Evolutionary conservation across 2,888 invertebrate genomes (phyloP).

Genomic region (Xestoiulus laeticollis): DNA sequence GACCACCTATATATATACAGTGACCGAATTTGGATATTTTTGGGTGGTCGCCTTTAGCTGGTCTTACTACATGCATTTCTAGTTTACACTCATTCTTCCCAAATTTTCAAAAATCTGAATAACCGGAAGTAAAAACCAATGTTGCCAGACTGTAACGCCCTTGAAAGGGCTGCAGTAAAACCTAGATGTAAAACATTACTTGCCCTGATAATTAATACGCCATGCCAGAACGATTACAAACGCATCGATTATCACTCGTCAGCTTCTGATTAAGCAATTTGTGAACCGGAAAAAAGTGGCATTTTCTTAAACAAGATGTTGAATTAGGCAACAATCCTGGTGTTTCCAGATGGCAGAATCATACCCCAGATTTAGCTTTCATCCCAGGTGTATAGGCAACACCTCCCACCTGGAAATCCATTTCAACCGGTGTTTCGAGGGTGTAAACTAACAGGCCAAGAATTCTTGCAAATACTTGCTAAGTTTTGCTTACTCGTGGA

Average conservation of each 20-base stretch:
- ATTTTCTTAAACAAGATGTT: background rate
- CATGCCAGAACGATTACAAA: background rate
- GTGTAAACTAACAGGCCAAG: background rate
- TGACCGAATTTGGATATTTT: too few species aligned
- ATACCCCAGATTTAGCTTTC: background rate
- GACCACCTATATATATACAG: too few species aligned
- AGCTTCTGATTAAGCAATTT: constrained; percentile 17
- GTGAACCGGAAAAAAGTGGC: background rate
- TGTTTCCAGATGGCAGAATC: background rate
- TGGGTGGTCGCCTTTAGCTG: too few species aligned
- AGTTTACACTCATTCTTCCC: too few species aligned
- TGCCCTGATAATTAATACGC: too few species aligned
- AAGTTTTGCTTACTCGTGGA: background rate
- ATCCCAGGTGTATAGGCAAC: background rate
- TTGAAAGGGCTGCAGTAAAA: too few species aligned
- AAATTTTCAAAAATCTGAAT: too few species aligned
- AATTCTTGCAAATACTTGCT: background rate
- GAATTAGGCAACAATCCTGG: background rate
- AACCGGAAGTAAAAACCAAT: too few species aligned
- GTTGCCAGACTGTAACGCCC: too few species aligned
- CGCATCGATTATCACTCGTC: background rate
- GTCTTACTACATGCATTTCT: too few species aligned
- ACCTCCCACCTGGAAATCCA: background rate
- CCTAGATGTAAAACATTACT: too few species aligned
- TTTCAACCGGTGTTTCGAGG: background rate